Conservation (phyloP, 2,113 vertebrate genomes). For the Aythya baeri region DNA sequence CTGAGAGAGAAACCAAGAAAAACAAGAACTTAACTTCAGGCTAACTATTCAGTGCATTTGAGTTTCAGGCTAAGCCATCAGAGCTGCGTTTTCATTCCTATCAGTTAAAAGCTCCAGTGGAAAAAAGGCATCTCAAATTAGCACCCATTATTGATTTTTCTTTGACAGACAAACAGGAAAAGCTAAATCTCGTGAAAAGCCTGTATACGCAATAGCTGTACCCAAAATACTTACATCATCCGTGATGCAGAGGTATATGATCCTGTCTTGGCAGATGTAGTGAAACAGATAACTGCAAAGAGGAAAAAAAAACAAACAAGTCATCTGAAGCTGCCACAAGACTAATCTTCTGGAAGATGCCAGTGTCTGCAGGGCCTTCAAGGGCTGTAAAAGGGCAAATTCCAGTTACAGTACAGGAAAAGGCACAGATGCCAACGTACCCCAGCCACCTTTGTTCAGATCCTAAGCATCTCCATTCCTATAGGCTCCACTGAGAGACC, state of each 20-base stretch:
- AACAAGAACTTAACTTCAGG: neutral
- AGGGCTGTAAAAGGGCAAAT: neutral
- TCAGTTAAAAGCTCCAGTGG: neutral
- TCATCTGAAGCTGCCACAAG: neutral
- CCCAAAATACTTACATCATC: slow-evolving; percentile 91
- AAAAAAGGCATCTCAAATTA: neutral
- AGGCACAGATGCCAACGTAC: fast-evolving
- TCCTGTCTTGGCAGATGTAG: slow-evolving; percentile 98
- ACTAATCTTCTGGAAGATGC: neutral
- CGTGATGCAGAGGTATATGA: slow-evolving; percentile 97
- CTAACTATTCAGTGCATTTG: neutral
- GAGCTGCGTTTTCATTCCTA: neutral
- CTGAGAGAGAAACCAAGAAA: neutral
- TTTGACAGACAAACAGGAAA: neutral
- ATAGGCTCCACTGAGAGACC: neutral
- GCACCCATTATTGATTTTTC: neutral
- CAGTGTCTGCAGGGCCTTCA: neutral
- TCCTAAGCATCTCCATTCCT: neutral
- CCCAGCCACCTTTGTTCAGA: neutral
- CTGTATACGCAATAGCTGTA: neutral
- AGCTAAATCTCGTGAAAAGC: neutral
- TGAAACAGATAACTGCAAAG: slow-evolving; percentile 94
- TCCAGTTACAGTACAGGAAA: neutral
- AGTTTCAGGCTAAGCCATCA: neutral
- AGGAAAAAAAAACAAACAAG: neutral